Percentiles rank a stretch among this genome's conserved stretches.
These are phyloP conservation scores for Girardinus metallicus DNA, from an alignment of 2,797 vertebrate genomes.

Conservation along the genomic window DNA sequence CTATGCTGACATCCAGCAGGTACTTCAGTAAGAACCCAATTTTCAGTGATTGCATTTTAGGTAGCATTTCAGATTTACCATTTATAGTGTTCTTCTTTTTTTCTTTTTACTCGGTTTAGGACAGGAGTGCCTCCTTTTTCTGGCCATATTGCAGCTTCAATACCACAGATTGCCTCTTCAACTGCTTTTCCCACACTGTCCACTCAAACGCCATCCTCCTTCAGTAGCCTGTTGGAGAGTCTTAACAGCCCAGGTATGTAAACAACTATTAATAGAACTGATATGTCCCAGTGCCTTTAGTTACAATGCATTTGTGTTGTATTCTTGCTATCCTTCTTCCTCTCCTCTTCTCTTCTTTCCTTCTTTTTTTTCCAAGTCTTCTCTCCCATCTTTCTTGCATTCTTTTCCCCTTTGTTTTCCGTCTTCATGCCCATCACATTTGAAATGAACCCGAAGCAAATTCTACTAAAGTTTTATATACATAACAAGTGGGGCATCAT, in stretches of 20 bases:
- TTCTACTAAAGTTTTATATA: too few species aligned
- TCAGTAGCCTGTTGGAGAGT: conserved; percentile 66
- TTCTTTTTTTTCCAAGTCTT: neutral
- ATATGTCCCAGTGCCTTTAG: neutral
- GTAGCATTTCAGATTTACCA: neutral
- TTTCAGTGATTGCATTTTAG: neutral
- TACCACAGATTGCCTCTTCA: conserved; percentile 53
- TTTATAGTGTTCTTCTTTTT: neutral
- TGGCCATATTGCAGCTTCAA: conserved; percentile 47
- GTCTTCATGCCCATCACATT: too few species aligned
- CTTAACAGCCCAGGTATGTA: conserved; percentile 69
- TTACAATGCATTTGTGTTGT: neutral
- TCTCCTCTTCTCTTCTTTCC: neutral
- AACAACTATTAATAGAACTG: neutral
- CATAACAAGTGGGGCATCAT: too few species aligned
- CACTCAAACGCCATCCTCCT: conserved; percentile 64
- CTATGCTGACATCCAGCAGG: conserved; percentile 49
- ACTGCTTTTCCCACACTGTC: conserved; percentile 57
- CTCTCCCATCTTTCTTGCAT: too few species aligned
- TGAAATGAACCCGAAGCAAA: too few species aligned
- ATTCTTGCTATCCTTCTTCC: neutral
- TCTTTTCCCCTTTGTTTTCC: too few species aligned
- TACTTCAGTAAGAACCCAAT: conserved; percentile 15
- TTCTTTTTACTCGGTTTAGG: conserved; percentile 30
- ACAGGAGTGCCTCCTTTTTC: conserved; percentile 33